Evolutionary conservation across 92 coral and sea anemone species (phyloP), one percentile per base, ranked within the genome.

Genomic region (Muricea muricata): DNA sequence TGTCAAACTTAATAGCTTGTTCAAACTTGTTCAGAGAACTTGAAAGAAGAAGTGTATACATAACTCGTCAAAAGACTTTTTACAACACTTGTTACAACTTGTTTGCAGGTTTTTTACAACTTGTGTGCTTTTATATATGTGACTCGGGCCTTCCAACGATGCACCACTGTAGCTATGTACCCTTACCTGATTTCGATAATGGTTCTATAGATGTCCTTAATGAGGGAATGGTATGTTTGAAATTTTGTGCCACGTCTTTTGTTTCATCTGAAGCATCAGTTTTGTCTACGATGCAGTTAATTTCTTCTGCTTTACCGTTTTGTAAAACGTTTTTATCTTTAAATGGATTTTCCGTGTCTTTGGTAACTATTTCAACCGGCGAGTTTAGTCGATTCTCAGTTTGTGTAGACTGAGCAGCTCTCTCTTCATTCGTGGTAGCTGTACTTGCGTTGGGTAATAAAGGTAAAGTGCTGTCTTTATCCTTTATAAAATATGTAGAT

Each of bases 151-250:
- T n/a, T n/a, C n/a, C n/a, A n/a, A n/a, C n/a, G n/a, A n/a, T n/a
- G n/a, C n/a, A n/a, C n/a, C n/a, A n/a, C n/a, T n/a, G n/a, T n/a
- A n/a, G n/a, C n/a, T n/a, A n/a, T n/a, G n/a, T n/a, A n/a, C n/a
- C n/a, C n/a, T 10, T 30, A 63, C 70, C 70, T 63, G 70, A 63
- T 29, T 93, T 72, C 17, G 92, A 92, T 17, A 97, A 75, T 35
- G 98, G 91, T 29, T 94, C 86, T 54, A 41, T 33, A 40, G 93
- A 93, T 18, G 8, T 82, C 42, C 70, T 61, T 20, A 93, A 75
- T 12, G 92, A 67, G 0, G 92, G 61, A 20, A 46, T 42, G 23
- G 31, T 25, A 81, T 7, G 12, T 72, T 20, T 0, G 15, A 42
- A 0, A 15, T 55, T 34, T 71, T 29, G 52, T 45, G 24, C 10